Percentiles rank a stretch among this genome's conserved stretches.
phyloP scores from a whole-genome alignment of 2,888 invertebrate species.

The Parnassius glacialis region DNA sequence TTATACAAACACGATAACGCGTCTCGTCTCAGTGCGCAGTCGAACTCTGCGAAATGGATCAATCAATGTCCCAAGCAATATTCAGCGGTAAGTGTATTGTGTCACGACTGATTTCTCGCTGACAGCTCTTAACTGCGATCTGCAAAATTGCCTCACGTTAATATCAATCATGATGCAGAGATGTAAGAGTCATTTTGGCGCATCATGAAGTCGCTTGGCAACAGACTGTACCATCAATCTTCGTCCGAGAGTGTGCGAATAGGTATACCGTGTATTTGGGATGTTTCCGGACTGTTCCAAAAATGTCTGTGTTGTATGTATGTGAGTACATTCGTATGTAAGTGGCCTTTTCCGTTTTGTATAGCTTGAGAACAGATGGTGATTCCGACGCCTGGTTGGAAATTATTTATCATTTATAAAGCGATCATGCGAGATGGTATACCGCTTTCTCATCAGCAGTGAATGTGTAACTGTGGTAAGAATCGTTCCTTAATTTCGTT shows the following conservation, averaged over 20 bases:
- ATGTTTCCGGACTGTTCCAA: conserved; percentile 1
- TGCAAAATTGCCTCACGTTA: background rate
- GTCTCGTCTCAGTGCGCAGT: background rate
- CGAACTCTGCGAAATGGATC: background rate
- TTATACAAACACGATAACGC: conserved; percentile 3
- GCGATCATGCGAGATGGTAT: no score
- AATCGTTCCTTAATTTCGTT: no score
- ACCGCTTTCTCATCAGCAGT: no score
- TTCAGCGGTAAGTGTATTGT: background rate
- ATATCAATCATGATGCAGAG: conserved; percentile 6
- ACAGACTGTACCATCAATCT: conserved; percentile 31
- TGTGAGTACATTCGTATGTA: no score
- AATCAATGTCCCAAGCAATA: conserved; percentile 4
- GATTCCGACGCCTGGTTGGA: no score
- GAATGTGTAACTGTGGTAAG: no score
- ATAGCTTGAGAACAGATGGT: no score
- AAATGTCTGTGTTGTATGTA: no score
- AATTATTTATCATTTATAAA: no score
- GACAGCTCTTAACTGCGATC: background rate
- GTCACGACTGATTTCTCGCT: conserved; percentile 7
- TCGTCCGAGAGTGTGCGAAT: conserved; percentile 29
- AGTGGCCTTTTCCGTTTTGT: no score
- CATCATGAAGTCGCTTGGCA: conserved; percentile 7
- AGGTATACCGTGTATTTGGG: conserved; percentile 8
- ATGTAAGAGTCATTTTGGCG: conserved; percentile 13